These are phyloP conservation scores for Drosophila novamexicana DNA, from an alignment of 1,140 invertebrate genomes.

Conservation along the genomic window DNA sequence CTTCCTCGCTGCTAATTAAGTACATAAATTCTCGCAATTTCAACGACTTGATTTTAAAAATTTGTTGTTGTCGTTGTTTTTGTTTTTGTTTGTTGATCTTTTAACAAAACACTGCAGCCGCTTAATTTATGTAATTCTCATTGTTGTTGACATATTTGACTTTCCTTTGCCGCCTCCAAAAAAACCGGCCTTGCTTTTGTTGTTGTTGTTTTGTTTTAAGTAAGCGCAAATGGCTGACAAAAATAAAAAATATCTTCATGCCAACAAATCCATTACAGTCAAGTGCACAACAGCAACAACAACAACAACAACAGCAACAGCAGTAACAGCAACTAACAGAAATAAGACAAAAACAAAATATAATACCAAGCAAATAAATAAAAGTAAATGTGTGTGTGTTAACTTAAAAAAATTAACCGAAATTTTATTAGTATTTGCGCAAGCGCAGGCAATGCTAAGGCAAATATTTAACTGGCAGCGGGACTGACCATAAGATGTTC, in stretches of 20 bases:
- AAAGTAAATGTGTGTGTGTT: slow-evolving; percentile 69
- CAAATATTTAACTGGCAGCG: slow-evolving; percentile 74
- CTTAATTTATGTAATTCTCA: slow-evolving; percentile 78
- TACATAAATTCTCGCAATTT: slow-evolving; percentile 57
- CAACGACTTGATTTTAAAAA: slow-evolving; percentile 32
- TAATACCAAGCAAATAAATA: slow-evolving; percentile 72
- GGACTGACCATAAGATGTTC: slow-evolving; percentile 51
- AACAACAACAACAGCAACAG: slow-evolving; percentile 10
- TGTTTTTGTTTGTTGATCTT: slow-evolving; percentile 20
- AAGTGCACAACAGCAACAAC: slow-evolving; percentile 60
- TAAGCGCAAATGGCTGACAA: slow-evolving; percentile 53
- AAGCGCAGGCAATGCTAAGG: slow-evolving; percentile 79
- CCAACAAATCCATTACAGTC: slow-evolving; percentile 84
- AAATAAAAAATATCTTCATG: slow-evolving; percentile 78
- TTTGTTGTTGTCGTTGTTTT: slow-evolving; percentile 8
- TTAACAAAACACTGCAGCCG: slow-evolving; percentile 57
- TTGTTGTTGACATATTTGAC: slow-evolving; percentile 62
- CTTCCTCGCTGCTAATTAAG: slow-evolving; percentile 48
- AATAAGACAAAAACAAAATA: slow-evolving; percentile 16
- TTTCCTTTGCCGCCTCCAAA: slow-evolving; percentile 63
- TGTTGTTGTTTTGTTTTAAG: slow-evolving; percentile 49
- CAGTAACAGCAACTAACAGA: slow-evolving; percentile 16
- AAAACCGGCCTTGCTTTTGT: slow-evolving; percentile 14
- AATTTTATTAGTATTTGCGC: slow-evolving; percentile 84
- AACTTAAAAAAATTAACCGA: slow-evolving; percentile 84